phyloP scores from a whole-genome alignment of 2,797 vertebrate genomes.

The Pelochelys cantorii region DNA sequence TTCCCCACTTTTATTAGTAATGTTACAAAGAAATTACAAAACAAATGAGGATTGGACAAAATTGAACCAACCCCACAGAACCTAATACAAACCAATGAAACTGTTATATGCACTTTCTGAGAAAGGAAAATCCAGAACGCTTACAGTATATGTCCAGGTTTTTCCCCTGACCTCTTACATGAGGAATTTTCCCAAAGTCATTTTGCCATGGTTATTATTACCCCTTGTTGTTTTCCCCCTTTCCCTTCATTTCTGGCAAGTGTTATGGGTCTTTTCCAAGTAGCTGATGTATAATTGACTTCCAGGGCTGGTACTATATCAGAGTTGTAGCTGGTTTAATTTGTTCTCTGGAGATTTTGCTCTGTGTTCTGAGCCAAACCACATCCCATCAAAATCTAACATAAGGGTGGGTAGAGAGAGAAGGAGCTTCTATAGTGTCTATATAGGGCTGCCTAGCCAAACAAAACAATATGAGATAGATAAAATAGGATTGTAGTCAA shows the following conservation, averaged over 20 bases:
- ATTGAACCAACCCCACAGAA: not conserved
- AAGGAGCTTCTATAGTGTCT: not conserved
- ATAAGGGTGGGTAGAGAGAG: not conserved
- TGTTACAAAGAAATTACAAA: not conserved
- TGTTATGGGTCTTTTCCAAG: not conserved
- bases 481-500: accelerated
- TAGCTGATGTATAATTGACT: not conserved
- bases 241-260: not conserved
- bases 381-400: accelerated
- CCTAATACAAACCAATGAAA: not conserved
- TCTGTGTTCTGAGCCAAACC: not conserved
- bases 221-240: not conserved
- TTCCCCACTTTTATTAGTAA: not conserved
- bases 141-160: not conserved
- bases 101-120: not conserved
- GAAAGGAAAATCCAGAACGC: not conserved
- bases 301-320: not conserved
- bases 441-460: not conserved
- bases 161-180: not conserved
- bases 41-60: not conserved
- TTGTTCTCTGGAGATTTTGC: not conserved
- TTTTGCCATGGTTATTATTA: not conserved
- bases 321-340: not conserved
- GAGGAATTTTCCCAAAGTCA: not conserved
- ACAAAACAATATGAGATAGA: not conserved